Base-by-base conservation (phyloP, 2,888 invertebrate species). In the Archips xylosteana region DNA sequence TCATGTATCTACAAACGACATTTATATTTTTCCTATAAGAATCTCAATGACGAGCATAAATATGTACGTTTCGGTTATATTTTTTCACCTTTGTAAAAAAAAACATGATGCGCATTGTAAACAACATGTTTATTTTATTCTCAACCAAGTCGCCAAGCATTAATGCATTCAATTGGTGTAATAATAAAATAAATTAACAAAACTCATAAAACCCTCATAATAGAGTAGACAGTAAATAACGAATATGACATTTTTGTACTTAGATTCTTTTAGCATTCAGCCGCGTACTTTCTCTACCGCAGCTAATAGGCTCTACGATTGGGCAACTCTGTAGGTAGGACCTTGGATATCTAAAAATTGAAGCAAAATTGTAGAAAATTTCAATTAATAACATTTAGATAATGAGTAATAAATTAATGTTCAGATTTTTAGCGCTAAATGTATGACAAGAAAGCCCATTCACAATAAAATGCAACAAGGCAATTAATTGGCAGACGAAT, bases 251-350 rank as follows among this genome's bases (percentile, higher is more conserved):
- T 23, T 23, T 54, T 49, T 13, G 54, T 9, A 36, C n/a, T 60
- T 60, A n/a, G 13, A 36, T 39, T 9, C 36, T 39, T 39, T 60
- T 60, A 36, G 36, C 39, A 2, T 36, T 39, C 15, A n/a, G 39
- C 39, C n/a, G 60, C 34, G n/a, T n/a, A 60, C 60, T 60, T 60
- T 60, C 60, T 39, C 60, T 36, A 39, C n/a, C 13, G 60, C n/a
- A 8, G 39, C 8, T 60, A 34, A 36, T 9, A 51, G 54, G 23
- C 23, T 39, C 39, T 8, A 13, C 8, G 57, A 60, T 60, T 60
- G 13, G 12, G 60, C 39, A 60, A 60, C 34, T n/a, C 23, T 23
- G 23, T 23, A 23, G 23, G 13, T 60, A 8, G 34, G 34, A 60
- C 34, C 23, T 60, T 39, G n/a, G 60, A n/a, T 39, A 13, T 13